Evolutionary conservation across 2,888 invertebrate species (phyloP).

Genomic region (Seira musarum): DNA sequence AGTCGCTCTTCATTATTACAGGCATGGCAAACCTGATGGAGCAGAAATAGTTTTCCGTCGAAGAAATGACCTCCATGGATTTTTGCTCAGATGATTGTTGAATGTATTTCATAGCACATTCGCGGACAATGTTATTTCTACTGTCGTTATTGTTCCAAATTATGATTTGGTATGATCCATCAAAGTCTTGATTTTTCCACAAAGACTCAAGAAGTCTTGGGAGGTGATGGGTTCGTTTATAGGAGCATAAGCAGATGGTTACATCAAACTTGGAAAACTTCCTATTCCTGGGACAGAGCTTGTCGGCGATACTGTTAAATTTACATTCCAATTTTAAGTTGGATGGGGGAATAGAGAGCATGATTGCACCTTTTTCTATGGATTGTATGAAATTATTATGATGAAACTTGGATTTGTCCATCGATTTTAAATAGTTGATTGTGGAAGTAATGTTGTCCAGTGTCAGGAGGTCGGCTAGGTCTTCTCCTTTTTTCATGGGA

Average conservation of each 20-base stretch:
- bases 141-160: conserved; percentile 61
- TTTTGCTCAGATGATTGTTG: conserved; percentile 2
- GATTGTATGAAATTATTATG: conserved; percentile 28
- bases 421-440: conserved; percentile 44
- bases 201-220: conserved; percentile 44
- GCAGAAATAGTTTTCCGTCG: conserved; percentile 55
- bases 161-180: conserved; percentile 53
- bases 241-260: conserved; percentile 59
- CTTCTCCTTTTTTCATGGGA: background rate
- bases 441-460: conserved; percentile 46
- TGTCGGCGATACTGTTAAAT: background rate
- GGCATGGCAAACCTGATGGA: conserved; percentile 58
- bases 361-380: conserved; percentile 43
- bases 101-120: conserved; percentile 33
- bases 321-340: too few species aligned
- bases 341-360: conserved; percentile 40
- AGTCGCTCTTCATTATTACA: conserved; percentile 53
- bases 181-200: conserved; percentile 57
- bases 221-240: conserved; percentile 60
- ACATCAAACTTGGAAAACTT: conserved; percentile 46
- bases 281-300: background rate
- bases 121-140: conserved; percentile 37
- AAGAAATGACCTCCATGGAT: conserved; percentile 47
- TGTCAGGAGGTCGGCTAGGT: conserved; percentile 34
- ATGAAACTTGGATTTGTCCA: conserved; percentile 52